These are phyloP conservation scores for Zosterops borbonicus DNA, from an alignment of 2,113 vertebrate species.

Conservation along the genomic window DNA sequence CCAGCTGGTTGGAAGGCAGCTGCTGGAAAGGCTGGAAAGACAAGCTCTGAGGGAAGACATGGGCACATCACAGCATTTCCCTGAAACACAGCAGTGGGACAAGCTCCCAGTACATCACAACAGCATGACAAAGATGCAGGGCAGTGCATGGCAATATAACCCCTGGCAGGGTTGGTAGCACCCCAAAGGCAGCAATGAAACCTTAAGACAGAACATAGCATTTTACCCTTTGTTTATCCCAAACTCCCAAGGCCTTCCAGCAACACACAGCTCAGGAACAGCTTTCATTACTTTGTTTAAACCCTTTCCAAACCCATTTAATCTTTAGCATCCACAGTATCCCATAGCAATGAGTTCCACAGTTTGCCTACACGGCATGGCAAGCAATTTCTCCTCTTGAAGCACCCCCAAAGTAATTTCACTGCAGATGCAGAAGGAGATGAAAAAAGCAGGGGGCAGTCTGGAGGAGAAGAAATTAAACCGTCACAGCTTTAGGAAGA, in stretches of 20 bases:
- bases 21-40: neutral
- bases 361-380: neutral
- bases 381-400: neutral
- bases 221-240: neutral
- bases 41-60: neutral
- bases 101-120: neutral
- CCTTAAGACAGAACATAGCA: neutral
- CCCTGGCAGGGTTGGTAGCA: neutral
- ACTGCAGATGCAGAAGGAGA: slow-evolving; percentile 12
- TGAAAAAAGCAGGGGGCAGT: slow-evolving; percentile 39
- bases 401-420: slow-evolving; percentile 14
- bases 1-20: neutral
- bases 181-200: neutral
- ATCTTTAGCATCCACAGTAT: slow-evolving; percentile 12
- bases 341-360: slow-evolving; percentile 4
- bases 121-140: accelerated
- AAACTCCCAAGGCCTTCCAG: neutral
- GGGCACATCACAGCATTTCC: neutral
- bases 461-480: slow-evolving; percentile 29
- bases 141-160: neutral
- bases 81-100: neutral
- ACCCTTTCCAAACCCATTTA: neutral
- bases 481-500: neutral
- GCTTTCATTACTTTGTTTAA: slow-evolving; percentile 12
- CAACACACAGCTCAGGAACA: neutral